These are phyloP conservation scores for Heterotilapia buettikoferi DNA, from an alignment of 2,113 vertebrate genomes.

Conservation along the genomic window DNA sequence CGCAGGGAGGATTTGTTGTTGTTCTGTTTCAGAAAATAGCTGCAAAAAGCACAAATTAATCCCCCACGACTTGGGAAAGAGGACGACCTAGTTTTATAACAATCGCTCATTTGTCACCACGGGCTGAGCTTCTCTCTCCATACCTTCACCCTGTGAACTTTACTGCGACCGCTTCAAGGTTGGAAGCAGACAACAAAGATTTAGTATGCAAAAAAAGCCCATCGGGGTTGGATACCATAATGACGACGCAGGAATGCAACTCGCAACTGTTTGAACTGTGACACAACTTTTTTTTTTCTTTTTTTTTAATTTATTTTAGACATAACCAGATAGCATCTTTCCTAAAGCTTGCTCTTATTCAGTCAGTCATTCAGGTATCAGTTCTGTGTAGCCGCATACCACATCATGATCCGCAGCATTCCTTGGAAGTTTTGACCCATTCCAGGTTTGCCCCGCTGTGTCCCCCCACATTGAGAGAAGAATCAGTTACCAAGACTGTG, in stretches of 20 bases:
- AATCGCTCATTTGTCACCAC: constrained; percentile 52
- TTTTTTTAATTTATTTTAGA: not conserved
- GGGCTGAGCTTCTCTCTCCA: not conserved
- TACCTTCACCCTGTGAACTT: constrained; percentile 18
- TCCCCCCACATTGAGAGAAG: not conserved
- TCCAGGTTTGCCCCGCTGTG: not conserved
- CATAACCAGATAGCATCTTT: not conserved
- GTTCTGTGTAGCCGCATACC: not conserved
- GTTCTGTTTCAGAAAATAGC: constrained; percentile 43
- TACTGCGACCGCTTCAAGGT: not conserved
- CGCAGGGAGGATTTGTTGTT: constrained; percentile 39
- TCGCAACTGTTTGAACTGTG: not conserved
- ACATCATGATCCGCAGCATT: not conserved
- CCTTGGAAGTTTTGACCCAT: constrained; percentile 31
- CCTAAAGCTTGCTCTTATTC: not conserved
- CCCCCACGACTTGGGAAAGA: constrained; percentile 11
- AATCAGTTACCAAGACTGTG: constrained; percentile 36
- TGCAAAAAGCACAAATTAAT: constrained; percentile 58
- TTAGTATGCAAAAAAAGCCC: not conserved
- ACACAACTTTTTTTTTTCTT: not conserved
- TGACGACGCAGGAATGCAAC: not conserved
- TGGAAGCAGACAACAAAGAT: not conserved
- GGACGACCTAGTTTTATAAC: constrained; percentile 56
- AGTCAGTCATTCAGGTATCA: not conserved
- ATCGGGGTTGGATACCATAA: not conserved